Base-by-base conservation (phyloP, 64 coral and sea anemone genomes). In the Exaiptasia diaphana region DNA sequence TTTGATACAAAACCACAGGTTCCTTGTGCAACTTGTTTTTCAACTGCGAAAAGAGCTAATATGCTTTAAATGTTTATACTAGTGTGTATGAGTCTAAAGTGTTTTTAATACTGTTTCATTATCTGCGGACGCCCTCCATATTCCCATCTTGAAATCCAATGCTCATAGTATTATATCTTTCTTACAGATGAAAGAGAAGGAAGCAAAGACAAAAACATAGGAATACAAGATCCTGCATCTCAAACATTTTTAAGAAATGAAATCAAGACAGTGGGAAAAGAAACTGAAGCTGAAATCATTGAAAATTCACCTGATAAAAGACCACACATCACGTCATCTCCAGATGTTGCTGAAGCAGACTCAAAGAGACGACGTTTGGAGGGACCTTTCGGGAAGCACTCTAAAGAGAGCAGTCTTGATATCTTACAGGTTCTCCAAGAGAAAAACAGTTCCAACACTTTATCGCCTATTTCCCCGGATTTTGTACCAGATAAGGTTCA, bases 371-470 rank as follows among this genome's bases (percentile, higher is more conserved):
- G 91, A 9, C 60, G 91, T 40, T 32, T 94, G 17, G 91, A 94
- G 15, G 67, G 82, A 57, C 38, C 87, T 38, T 90, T 90, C 64
- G 46, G 54, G 41, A 94, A 94, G 45, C 78, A 61, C 38, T 68
- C 83, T 29, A 94, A 88, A 26, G 91, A 88, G 50, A 94, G 77
- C 79, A 84, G 89, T 36, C 73, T 94, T 38, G 91, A 94, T 34
- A 94, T 94, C 39, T 64, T 94, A 18, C 86, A 94, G 62, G 91
- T 84, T 28, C 32, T 94, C n/a, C 91, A 94, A 67, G 91, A 83
- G 14, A 83, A 94, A 59, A 57, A 81, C 18, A 65, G 61, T 93
- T 83, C 2, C 86, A 78, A 22, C n/a, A n/a, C n/a, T n/a, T 94
- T 86, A 29, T 80, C 91, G 37, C 81, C 91, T 23, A 85, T 86